Base-by-base conservation (phyloP, 2,113 vertebrate species). In the Pongo pygmaeus region DNA sequence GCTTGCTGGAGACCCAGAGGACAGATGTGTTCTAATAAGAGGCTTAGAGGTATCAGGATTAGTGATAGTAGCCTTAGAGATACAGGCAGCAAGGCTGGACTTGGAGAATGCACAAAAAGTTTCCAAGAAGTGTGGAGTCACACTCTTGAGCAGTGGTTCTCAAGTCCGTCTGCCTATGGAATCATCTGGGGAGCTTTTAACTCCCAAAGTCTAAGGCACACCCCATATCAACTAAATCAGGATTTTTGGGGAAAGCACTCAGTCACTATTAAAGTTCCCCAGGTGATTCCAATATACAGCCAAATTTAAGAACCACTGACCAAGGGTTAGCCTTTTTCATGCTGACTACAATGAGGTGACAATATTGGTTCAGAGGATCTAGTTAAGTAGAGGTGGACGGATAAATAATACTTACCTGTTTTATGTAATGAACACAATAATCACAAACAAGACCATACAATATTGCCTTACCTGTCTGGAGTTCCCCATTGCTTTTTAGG, bases 381-480 rank as follows among this genome's bases (percentile, higher is more conserved):
- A 72, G 3, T 0, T 64, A 20, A 74, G 48, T 11, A 67, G 32
- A 84, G 16, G 78, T 11, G 0, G 25, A 5, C n/a, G 27, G 32
- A 40, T 50, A 38, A 17, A 55, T 43, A 74, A 69, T 12, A 90
- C 48, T 91, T 93, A 89, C 8, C 57, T 50, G 64, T 35, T 70
- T 94, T 50, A 81, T 48, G 2, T 55, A 61, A 40, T 20, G 6
- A 70, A 92, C 25, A 90, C 22, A 70, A 16, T 27, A 17, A 52
- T 48, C 69, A 61, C 80, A 86, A 72, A 92, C 61, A 92, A 91
- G 69, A 88, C 17, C 8, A 57, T 27, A 67, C 12, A 86, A 78
- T 20, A 91, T 52, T 35, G 50, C 14, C 97, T 98, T 98, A 98
- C 98, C 97, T 96, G 22, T 98, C 97, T 86, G 97, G 97, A 8